phyloP scores from a whole-genome alignment of 2,113 vertebrate genomes.

The Ochotona curzoniae region DNA sequence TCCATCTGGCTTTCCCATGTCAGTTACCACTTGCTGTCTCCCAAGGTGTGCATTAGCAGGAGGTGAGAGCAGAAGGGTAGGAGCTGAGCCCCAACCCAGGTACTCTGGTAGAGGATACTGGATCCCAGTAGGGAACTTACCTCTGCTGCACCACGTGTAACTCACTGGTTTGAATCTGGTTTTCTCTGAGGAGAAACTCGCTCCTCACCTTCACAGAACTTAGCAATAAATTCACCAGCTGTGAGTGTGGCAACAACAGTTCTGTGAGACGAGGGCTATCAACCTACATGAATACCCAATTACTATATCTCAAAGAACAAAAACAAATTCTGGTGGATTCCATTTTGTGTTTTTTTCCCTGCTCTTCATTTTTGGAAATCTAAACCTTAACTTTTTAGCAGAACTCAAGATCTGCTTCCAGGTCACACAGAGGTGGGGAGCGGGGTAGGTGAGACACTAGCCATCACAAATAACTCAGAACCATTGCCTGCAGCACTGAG shows the following conservation, averaged over 20 bases:
- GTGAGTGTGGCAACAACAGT: background rate
- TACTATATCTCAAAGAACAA: constrained; percentile 45
- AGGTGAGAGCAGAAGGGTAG: too few relatives aligned
- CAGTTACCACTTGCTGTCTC: too few relatives aligned
- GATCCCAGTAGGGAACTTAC: too few relatives aligned
- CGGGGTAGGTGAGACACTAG: background rate
- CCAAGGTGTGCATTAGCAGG: too few relatives aligned
- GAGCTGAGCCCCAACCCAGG: too few relatives aligned
- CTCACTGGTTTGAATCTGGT: background rate
- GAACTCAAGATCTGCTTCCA: constrained; percentile 75
- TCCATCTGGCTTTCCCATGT: too few relatives aligned
- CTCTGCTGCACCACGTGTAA: too few relatives aligned
- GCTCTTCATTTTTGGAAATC: constrained; percentile 56
- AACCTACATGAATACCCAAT: background rate
- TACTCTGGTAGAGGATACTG: too few relatives aligned
- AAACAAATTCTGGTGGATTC: constrained; percentile 45
- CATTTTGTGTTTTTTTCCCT: constrained; percentile 37
- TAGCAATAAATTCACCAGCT: background rate
- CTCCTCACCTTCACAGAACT: background rate
- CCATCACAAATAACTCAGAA: constrained; percentile 24
- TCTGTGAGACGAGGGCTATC: constrained; percentile 45
- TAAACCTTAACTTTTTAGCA: constrained; percentile 78
- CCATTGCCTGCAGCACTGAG: constrained; percentile 34
- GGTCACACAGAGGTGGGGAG: constrained; percentile 77
- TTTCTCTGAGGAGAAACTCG: background rate